phyloP scores from a whole-genome alignment of 2,797 vertebrate genomes.

The Echiichthys vipera region DNA sequence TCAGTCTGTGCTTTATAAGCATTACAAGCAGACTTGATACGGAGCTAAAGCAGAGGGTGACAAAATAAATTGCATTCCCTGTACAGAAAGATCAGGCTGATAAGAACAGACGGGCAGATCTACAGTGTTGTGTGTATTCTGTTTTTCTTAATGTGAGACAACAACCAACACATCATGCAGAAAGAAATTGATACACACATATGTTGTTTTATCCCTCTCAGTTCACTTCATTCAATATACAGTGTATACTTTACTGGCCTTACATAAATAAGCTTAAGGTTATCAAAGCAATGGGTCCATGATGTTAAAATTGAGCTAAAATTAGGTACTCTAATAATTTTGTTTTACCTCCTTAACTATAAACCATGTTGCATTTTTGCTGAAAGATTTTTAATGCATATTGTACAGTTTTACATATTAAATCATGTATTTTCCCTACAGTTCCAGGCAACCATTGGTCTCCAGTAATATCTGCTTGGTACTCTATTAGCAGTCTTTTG shows the following conservation, averaged over 20 bases:
- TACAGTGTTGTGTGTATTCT: constrained; percentile 17
- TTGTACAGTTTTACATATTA: neutral
- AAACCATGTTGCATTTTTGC: neutral
- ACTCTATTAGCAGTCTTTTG: neutral
- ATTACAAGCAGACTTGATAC: constrained; percentile 21
- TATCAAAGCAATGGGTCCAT: neutral
- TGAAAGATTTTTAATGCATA: neutral
- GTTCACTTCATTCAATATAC: neutral
- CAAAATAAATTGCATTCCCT: constrained; percentile 36
- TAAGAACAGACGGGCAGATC: constrained; percentile 43
- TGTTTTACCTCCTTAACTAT: neutral
- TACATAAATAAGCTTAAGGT: constrained; percentile 3
- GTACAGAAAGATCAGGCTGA: constrained; percentile 26
- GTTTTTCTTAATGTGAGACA: constrained; percentile 15
- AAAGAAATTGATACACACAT: neutral
- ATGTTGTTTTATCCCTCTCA: neutral
- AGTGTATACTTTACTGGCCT: neutral
- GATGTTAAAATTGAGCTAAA: neutral
- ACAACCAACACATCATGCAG: constrained; percentile 22
- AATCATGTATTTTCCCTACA: neutral
- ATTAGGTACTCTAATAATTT: neutral
- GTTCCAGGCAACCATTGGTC: neutral
- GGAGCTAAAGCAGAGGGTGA: constrained; percentile 23
- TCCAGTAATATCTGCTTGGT: neutral
- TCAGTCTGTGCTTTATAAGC: constrained; percentile 20